phyloP scores from a whole-genome alignment of 1,140 invertebrate species.

The Eriosoma lanigerum region DNA sequence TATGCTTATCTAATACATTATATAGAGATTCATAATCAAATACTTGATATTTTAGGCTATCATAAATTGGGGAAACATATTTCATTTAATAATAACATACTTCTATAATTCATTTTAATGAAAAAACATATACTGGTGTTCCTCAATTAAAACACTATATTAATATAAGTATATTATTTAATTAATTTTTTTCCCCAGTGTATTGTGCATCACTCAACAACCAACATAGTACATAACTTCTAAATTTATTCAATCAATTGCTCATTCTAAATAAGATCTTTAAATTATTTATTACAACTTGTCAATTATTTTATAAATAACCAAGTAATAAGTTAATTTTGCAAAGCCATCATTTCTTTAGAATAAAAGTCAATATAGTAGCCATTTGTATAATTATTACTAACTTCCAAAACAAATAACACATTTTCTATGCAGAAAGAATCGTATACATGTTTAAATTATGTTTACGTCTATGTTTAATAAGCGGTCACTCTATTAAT shows the following conservation, averaged over 20 bases:
- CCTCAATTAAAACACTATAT: too few relatives aligned
- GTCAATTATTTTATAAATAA: not conserved
- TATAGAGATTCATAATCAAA: not conserved
- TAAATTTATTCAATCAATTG: not conserved
- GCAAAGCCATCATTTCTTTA: not conserved
- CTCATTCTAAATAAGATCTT: not conserved
- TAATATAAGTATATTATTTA: too few relatives aligned
- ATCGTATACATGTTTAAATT: not conserved
- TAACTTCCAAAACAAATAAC: conserved; percentile 7
- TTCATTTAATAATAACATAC: too few relatives aligned
- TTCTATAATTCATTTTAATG: too few relatives aligned
- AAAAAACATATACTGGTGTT: too few relatives aligned
- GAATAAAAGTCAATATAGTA: not conserved
- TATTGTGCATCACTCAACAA: too few relatives aligned
- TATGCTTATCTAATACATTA: not conserved
- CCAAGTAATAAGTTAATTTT: not conserved
- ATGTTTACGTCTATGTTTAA: conserved; percentile 12
- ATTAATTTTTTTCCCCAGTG: too few relatives aligned
- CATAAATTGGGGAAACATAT: too few relatives aligned
- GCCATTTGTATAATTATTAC: not conserved
- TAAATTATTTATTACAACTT: conserved; percentile 3
- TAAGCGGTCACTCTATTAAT: not conserved
- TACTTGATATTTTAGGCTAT: not conserved
- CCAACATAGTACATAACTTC: too few relatives aligned
- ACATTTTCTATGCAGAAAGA: conserved; percentile 3